phyloP scores from a whole-genome alignment of 2,888 invertebrate genomes.

The Brenthis daphne region DNA sequence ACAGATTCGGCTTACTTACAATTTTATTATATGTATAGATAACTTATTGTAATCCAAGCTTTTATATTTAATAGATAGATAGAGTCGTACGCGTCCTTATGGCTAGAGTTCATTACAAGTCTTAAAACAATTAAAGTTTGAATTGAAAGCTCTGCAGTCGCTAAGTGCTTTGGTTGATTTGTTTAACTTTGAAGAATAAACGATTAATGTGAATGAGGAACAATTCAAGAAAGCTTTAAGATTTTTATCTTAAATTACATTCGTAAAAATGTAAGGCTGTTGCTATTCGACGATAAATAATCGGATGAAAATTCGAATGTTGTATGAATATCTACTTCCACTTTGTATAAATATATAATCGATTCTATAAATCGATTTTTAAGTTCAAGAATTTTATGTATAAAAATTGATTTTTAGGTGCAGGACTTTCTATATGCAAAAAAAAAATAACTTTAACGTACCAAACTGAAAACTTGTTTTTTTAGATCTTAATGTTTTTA shows the following conservation, averaged over 20 bases:
- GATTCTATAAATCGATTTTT: neutral
- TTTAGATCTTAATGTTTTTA: too few species aligned
- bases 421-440: too few species aligned
- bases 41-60: neutral
- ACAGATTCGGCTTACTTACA: too few species aligned
- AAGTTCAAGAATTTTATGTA: neutral
- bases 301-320: too few species aligned
- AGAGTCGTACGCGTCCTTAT: slow-evolving; percentile 6
- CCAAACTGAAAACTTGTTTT: too few species aligned
- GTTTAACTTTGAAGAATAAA: slow-evolving; percentile 62
- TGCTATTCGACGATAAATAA: too few species aligned
- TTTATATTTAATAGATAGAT: slow-evolving; percentile 30
- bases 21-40: too few species aligned
- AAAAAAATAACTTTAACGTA: too few species aligned
- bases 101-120: slow-evolving; percentile 52
- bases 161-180: slow-evolving; percentile 69
- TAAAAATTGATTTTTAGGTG: neutral
- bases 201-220: slow-evolving; percentile 43
- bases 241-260: neutral
- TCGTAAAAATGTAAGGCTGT: neutral
- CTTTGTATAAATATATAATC: too few species aligned
- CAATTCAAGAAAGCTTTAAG: slow-evolving; percentile 10
- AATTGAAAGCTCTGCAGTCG: slow-evolving; percentile 48
- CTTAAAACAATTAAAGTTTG: slow-evolving; percentile 68
- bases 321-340: too few species aligned